Base-by-base conservation (phyloP, 1,140 invertebrate genomes). In the Spodoptera litura region DNA sequence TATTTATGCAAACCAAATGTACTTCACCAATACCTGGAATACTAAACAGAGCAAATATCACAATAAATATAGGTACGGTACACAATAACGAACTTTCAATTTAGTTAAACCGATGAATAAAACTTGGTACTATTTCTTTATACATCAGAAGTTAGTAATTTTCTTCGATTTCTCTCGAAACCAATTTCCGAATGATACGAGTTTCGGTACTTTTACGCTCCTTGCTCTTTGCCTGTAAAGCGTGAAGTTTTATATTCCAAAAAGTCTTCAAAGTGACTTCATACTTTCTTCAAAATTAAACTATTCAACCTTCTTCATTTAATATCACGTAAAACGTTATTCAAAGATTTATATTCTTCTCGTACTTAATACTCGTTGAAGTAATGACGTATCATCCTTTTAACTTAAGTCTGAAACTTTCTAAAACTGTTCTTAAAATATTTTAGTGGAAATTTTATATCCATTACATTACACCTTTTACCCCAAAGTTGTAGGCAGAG, bases 161-260 rank as follows among this genome's bases (percentile, higher is more conserved):
- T 70, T 70, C 66, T n/a, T 31, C 25, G 66, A 31, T 53, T 70
- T 70, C 25, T 12, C 25, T 52, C 44, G 44, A 70, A 70, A 70
- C 66, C 66, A 70, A 70, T 70, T 70, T 70, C 66, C 66, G 49
- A 52, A 70, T 53, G 25, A 70, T 70, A 53, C 49, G 49, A 70
- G 11, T 70, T 70, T 70, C 25, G 66, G 49, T 12, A 52, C 66
- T 70, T 70, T 70, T 51, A 52, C 66, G 66, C 13, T 68, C 66
- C 5, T 20, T 52, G 49, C 66, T 53, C 35, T 9, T 15, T 53
- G 66, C 12, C 66, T 13, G 66, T 51, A 52, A 70, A 70, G 20
- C 49, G 25, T 13, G 20, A 70, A 70, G 66, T 70, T 70, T 44
- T 64, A 44, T 52, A 52, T 25, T 25, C 27, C n/a, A 2, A 70